A percentile compares a stretch with the other conserved stretches of the same genome.
These are phyloP conservation scores for Hesperophylax magnus DNA, from an alignment of 1,140 invertebrate genomes.

Conservation along the genomic window DNA sequence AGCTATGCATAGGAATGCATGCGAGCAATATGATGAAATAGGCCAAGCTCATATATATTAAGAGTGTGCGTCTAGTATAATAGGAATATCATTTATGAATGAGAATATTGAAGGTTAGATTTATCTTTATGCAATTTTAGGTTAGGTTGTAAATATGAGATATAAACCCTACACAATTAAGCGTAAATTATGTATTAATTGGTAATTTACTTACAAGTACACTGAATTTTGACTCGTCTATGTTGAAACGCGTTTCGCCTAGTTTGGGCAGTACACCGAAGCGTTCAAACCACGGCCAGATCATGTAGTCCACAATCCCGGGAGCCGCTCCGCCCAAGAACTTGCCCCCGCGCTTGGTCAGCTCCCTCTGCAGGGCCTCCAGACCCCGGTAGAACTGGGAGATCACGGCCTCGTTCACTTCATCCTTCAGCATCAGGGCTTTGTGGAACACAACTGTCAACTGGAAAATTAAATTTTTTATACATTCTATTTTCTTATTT, in stretches of 20 bases:
- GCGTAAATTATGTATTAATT: too few relatives aligned
- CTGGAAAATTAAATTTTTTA: neutral
- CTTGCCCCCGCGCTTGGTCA: slow-evolving; percentile 73
- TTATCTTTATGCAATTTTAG: too few relatives aligned
- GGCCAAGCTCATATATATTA: too few relatives aligned
- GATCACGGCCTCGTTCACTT: neutral
- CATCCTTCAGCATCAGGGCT: slow-evolving; percentile 52
- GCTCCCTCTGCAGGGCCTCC: slow-evolving; percentile 75
- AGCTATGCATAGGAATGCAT: too few relatives aligned
- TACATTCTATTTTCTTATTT: too few relatives aligned
- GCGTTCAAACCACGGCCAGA: slow-evolving; percentile 92
- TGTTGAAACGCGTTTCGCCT: slow-evolving; percentile 64
- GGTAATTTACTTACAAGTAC: slow-evolving; percentile 59
- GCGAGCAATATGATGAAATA: too few relatives aligned
- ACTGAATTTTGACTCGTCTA: slow-evolving; percentile 61
- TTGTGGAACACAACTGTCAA: slow-evolving; percentile 63
- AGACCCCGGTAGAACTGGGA: slow-evolving; percentile 63
- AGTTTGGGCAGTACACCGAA: slow-evolving; percentile 70
- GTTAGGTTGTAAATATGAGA: too few relatives aligned
- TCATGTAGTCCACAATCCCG: slow-evolving; percentile 89
- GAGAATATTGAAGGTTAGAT: too few relatives aligned
- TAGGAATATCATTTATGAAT: too few relatives aligned
- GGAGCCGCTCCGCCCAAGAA: slow-evolving; percentile 80
- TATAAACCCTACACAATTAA: too few relatives aligned
- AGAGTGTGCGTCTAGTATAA: too few relatives aligned